Conservation (phyloP, 2,888 invertebrate species). For the Lycaena phlaeas region DNA sequence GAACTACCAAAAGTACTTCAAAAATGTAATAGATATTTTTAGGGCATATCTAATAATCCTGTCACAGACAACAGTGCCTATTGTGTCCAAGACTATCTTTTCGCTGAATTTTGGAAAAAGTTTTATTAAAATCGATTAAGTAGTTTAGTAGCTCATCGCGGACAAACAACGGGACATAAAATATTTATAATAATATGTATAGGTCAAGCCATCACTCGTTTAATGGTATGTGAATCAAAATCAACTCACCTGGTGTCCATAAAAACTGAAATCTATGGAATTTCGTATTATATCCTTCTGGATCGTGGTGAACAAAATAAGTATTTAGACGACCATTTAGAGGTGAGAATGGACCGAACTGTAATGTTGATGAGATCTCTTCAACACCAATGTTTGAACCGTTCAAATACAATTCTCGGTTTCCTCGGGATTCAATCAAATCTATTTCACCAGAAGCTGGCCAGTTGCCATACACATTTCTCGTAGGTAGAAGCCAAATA, state of each 20-base stretch:
- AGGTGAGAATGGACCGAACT: slow-evolving; percentile 75
- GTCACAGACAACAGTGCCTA: too few species aligned
- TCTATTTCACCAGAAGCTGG: slow-evolving; percentile 82
- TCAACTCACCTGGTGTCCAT: slow-evolving; percentile 70
- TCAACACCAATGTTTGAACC: slow-evolving; percentile 71
- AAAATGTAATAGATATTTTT: neutral
- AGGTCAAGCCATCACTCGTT: too few species aligned
- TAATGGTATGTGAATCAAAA: too few species aligned
- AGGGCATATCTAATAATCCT: too few species aligned
- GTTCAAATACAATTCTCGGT: slow-evolving; percentile 51
- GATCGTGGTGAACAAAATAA: slow-evolving; percentile 45
- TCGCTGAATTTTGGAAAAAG: too few species aligned
- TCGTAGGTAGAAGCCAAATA: slow-evolving; percentile 78
- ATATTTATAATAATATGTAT: too few species aligned
- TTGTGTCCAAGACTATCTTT: too few species aligned
- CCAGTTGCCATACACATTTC: slow-evolving; percentile 77
- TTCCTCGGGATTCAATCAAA: slow-evolving; percentile 77
- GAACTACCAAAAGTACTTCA: neutral
- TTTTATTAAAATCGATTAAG: too few species aligned
- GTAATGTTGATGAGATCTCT: slow-evolving; percentile 73
- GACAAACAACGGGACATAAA: too few species aligned
- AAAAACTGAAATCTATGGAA: slow-evolving; percentile 78
- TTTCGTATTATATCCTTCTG: slow-evolving; percentile 53
- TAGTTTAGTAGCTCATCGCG: too few species aligned
- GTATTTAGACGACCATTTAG: slow-evolving; percentile 66